These are phyloP conservation scores for Listronotus bonariensis DNA, from an alignment of 1,140 invertebrate species.

Conservation along the genomic window DNA sequence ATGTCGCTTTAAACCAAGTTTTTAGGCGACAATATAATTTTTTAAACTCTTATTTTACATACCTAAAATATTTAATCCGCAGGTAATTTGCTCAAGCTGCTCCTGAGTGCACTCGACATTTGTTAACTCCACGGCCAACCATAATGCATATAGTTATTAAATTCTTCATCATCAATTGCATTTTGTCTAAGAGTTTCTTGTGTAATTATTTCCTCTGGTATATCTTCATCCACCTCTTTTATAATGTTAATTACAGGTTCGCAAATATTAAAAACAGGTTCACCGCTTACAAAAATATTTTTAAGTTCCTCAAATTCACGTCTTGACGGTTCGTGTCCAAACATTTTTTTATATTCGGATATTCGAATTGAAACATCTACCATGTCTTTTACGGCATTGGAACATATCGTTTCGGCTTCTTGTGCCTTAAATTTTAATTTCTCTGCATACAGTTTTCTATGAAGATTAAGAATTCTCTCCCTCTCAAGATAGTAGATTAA, in stretches of 20 bases:
- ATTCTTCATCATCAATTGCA: constrained; percentile 49
- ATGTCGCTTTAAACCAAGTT: no score
- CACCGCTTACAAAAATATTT: constrained; percentile 58
- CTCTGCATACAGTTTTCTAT: constrained; percentile 58
- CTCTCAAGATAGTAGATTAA: constrained; percentile 60
- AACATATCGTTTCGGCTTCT: constrained; percentile 58
- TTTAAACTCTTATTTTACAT: no score
- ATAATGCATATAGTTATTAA: constrained; percentile 53
- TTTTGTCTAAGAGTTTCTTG: constrained; percentile 47
- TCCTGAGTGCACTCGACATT: constrained; percentile 20
- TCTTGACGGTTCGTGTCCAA: constrained; percentile 47
- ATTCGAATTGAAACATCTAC: constrained; percentile 60
- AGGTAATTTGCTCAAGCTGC: constrained; percentile 28
- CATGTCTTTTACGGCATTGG: constrained; percentile 59
- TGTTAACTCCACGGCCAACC: constrained; percentile 49
- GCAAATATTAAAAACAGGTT: constrained; percentile 59
- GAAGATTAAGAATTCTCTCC: constrained; percentile 58
- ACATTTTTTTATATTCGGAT: constrained; percentile 57
- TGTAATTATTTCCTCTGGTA: constrained; percentile 27
- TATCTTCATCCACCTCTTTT: constrained; percentile 1
- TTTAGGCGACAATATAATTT: no score
- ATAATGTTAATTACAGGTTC: constrained; percentile 33
- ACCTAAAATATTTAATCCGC: constrained; percentile 57
- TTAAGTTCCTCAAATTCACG: constrained; percentile 61
- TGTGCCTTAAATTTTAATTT: constrained; percentile 56